phyloP scores from a whole-genome alignment of 2,888 invertebrate genomes.

The Dolomedes plantarius region DNA sequence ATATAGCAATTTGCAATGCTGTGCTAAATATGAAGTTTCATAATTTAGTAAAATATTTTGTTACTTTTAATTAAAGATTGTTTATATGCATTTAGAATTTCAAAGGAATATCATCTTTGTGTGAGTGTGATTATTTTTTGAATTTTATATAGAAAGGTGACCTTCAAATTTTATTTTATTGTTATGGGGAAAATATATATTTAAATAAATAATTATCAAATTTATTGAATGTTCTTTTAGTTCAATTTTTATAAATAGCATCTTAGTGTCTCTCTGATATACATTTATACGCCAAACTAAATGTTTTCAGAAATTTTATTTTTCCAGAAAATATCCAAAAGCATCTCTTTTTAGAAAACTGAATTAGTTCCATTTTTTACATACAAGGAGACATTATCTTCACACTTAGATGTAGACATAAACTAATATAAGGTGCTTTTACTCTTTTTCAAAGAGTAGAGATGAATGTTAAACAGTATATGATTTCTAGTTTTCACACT shows the following conservation, averaged over 20 bases:
- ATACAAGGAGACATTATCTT: too few species aligned
- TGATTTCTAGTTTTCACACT: too few species aligned
- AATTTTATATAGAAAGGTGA: background rate
- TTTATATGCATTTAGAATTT: conserved; percentile 20
- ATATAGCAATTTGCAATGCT: conserved; percentile 28
- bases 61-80: conserved; percentile 23
- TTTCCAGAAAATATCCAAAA: too few species aligned
- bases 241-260: background rate
- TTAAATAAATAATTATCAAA: conserved; percentile 16
- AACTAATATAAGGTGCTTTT: too few species aligned
- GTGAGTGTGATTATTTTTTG: conserved; percentile 15
- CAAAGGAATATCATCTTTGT: conserved; percentile 10
- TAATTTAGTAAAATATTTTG: conserved; percentile 27
- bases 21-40: conserved; percentile 22
- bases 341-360: too few species aligned
- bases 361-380: too few species aligned
- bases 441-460: background rate
- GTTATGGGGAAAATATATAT: conserved; percentile 18
- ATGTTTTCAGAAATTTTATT: background rate
- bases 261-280: background rate
- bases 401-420: too few species aligned
- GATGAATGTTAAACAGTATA: too few species aligned
- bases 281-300: background rate
- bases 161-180: conserved; percentile 13
- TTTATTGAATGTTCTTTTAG: background rate